Base-by-base conservation (phyloP, 2,797 vertebrate genomes). In the Sebastes hopkinsi region DNA sequence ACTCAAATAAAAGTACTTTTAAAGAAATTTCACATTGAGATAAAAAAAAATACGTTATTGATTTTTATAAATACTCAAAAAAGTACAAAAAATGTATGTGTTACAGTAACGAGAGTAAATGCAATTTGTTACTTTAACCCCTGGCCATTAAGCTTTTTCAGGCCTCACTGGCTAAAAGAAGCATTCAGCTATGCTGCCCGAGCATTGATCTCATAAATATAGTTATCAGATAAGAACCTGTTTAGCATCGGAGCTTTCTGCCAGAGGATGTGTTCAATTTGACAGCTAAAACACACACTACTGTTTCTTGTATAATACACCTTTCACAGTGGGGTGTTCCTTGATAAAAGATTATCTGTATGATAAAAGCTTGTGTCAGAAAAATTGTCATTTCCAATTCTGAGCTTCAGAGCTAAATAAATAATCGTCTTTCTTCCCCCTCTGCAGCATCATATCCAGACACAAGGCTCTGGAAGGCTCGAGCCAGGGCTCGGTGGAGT, bases 401-500 rank as follows among this genome's bases (percentile, higher is more conserved):
- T 54, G n/a, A 46, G 30, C 23, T 55, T 30, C 13, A 20, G 8
- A 32, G n/a, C 16, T 14, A 67, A 74, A 70, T 20, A 27, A 77
- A 20, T 4, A 5, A 9, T 36, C n/a, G 14, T 27, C 20, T 30
- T 42, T 59, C 7, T 67, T 34, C 42, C 30, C 13, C 7, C 55
- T 16, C 78, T 81, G 70, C 94, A 99, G 99, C 88, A 98, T 99
- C 85, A 79, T 96, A 71, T 91, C 96, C 59, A 97, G 97, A 91
- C 99, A 99, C 95, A 98, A 97, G 90, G 96, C 95, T 23, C 89
- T 99, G 72, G 97, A 98, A 83, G 98, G 97, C 8, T 77, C 95
- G 76, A 97, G 96, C 87, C 97, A 96, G 86, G 96, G 94, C 36
- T 97, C 97, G 0, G 98, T 97, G 64, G 98, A 99, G 86, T 99